Conservation (phyloP, 2,113 vertebrate genomes). For the Boleophthalmus pectinirostris region DNA sequence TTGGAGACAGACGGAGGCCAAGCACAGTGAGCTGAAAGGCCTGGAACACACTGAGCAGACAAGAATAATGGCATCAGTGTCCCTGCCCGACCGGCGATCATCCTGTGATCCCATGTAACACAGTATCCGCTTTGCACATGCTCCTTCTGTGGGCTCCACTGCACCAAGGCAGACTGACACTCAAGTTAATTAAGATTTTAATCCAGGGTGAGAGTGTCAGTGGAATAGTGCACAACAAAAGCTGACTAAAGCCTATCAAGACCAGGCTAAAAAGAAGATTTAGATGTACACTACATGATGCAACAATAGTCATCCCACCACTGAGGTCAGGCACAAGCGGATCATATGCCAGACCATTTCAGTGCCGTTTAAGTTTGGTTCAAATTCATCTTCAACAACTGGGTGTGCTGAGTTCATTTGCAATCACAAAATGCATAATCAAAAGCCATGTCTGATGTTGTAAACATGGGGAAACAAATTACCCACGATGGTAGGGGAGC, state of each 20-base stretch:
- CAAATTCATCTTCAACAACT: conserved; percentile 39
- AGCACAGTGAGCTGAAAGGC: conserved; percentile 4
- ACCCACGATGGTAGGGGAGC: conserved; percentile 51
- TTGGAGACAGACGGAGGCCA: conserved; percentile 28
- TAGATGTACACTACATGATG: conserved; percentile 33
- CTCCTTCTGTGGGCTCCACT: conserved; percentile 41
- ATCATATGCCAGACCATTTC: conserved; percentile 35
- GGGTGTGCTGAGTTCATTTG: conserved; percentile 59
- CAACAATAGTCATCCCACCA: conserved; percentile 31
- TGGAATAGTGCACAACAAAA: conserved; percentile 53
- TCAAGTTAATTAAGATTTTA: conserved; percentile 77
- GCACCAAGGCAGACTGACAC: conserved; percentile 54
- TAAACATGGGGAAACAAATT: conserved; percentile 72
- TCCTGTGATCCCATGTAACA: conserved; percentile 38
- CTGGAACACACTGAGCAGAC: conserved; percentile 17
- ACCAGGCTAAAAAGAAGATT: conserved; percentile 37
- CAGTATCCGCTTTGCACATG: conserved; percentile 15
- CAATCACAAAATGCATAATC: conserved; percentile 61
- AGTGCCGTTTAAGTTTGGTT: conserved; percentile 27
- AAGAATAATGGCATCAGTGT: conserved; percentile 18
- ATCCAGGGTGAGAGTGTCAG: conserved; percentile 66
- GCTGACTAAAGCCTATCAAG: conserved; percentile 48
- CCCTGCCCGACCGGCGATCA: conserved; percentile 31
- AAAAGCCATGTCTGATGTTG: conserved; percentile 68
- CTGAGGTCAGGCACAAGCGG: conserved; percentile 45